Evolutionary conservation across 2,113 vertebrate genomes (phyloP).

Genomic region (Choloepus hoffmanni): DNA sequence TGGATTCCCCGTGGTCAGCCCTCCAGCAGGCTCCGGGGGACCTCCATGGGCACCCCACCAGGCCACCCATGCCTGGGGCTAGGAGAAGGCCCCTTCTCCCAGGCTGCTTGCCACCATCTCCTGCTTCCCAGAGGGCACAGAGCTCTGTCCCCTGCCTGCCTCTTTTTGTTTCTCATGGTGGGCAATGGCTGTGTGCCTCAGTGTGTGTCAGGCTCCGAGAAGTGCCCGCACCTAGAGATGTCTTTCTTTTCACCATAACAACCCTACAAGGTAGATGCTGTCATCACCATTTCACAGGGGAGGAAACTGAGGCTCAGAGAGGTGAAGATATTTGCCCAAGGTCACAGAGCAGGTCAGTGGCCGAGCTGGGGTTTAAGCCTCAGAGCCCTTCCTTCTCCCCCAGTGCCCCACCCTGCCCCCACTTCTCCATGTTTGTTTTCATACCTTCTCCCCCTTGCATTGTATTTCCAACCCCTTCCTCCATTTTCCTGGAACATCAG

Average conservation of each 20-base stretch:
- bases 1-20: background rate
- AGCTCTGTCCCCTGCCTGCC: background rate
- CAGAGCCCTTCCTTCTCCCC: background rate
- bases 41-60: background rate
- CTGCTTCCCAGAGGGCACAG: background rate
- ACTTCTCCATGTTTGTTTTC: background rate
- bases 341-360: background rate
- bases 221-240: rapidly evolving
- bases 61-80: rapidly evolving
- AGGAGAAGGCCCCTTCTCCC: background rate
- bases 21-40: background rate
- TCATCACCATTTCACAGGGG: background rate
- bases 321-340: background rate
- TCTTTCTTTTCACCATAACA: background rate
- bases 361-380: background rate
- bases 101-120: background rate
- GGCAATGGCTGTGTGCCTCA: background rate
- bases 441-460: background rate
- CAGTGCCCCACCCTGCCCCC: background rate
- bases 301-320: background rate
- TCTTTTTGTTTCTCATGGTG: background rate
- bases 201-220: background rate
- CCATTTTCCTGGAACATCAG: background rate
- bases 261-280: background rate
- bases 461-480: background rate